Evolutionary conservation across 2,113 vertebrate genomes (phyloP), one percentile per base, ranked within the genome.

Genomic region (Gasterosteus nipponicus): DNA sequence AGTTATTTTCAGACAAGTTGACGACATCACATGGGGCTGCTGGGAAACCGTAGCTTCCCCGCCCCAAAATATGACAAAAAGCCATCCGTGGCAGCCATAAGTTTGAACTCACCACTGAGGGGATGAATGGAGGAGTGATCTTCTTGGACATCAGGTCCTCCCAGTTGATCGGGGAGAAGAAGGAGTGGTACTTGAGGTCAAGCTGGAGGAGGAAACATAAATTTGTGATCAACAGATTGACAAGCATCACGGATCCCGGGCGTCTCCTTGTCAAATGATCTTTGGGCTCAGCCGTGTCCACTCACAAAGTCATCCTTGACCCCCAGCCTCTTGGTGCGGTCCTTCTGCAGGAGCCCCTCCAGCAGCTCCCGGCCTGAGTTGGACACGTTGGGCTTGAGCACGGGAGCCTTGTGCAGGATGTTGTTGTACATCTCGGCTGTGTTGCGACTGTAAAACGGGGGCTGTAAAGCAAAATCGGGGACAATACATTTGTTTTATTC

Each of bases 371-470:
- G 71, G 16, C 94, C 95, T 0, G 95, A 26, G 47, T 95, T 95
- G 0, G 94, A 95, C 68, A 95, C 93, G 10, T 95, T 95, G 75
- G 95, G 92, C 86, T 95, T 94, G 58, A 95, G 92, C 35, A 93
- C 85, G 0, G 94, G 93, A 33, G 89, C 44, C 80, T 94, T 94
- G 89, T 95, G 87, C 77, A 95, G 90, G 80, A 95, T 95, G 91
- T 95, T 95, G 90, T 92, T 93, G 92, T 95, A 95, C 95, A 95
- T 95, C 90, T 95, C 94, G 0, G 94, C 93, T 0, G 93, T 95
- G 92, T 95, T 95, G 46, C 94, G 93, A 63, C 94, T 95, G 88
- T 95, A 95, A 85, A 95, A 95, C 0, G 95, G 95, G 2, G 95
- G 95, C 95, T 95, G 53, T 22, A 19, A 26, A 35, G 47, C 42